A percentile compares a stretch with the other conserved stretches of the same genome.
phyloP scores from a whole-genome alignment of 1,140 invertebrate genomes.

The Elymnias hypermnestra region DNA sequence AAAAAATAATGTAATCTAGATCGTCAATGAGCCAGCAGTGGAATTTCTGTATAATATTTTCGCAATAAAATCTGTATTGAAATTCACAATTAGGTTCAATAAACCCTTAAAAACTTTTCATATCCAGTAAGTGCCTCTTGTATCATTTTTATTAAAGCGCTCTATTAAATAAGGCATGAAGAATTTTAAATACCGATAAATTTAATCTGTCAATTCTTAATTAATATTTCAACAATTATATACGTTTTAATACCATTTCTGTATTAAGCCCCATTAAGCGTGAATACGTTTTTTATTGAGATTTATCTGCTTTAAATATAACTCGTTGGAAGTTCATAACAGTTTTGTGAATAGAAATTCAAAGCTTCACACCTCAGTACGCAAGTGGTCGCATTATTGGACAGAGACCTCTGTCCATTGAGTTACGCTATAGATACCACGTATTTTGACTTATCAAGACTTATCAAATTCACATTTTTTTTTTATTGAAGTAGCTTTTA shows the following conservation, averaged over 20 bases:
- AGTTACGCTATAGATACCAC: constrained; percentile 21
- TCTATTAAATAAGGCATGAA: constrained; percentile 4
- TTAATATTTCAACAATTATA: constrained; percentile 1
- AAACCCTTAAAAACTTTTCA: no score
- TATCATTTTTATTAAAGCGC: no score
- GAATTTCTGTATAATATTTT: no score
- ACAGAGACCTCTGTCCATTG: constrained; percentile 26
- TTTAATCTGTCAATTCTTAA: constrained; percentile 10
- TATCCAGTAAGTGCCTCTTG: no score
- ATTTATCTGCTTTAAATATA: background rate
- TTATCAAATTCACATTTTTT: background rate
- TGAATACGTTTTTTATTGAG: constrained; percentile 6
- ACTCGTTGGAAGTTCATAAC: constrained; percentile 14
- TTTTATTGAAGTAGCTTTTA: no score
- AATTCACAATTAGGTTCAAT: no score
- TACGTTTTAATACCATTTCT: no score
- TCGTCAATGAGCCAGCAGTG: no score
- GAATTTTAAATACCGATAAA: constrained; percentile 4
- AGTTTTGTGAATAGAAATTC: constrained; percentile 13
- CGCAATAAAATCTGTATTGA: no score
- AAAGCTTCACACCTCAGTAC: constrained; percentile 23
- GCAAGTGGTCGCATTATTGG: constrained; percentile 23
- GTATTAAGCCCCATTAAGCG: no score
- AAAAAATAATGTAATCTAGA: no score
- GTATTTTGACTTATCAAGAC: background rate